phyloP scores from a whole-genome alignment of 2,113 vertebrate genomes.

The Catharus minimus region DNA sequence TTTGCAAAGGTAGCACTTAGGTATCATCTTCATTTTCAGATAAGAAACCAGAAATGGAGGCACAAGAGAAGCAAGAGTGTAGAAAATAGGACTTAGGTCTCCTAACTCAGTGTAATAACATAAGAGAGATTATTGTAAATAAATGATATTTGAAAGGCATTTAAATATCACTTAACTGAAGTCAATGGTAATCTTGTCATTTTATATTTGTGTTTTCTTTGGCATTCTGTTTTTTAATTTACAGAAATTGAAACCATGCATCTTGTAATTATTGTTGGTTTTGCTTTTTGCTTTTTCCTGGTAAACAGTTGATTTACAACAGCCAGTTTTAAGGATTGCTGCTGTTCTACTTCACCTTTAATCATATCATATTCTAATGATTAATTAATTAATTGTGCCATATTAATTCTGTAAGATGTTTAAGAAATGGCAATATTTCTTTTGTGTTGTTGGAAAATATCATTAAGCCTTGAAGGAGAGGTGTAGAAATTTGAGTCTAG shows the following conservation, averaged over 20 bases:
- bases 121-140: background rate
- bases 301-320: background rate
- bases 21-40: conserved; percentile 7
- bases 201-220: background rate
- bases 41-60: conserved; percentile 11
- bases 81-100: background rate
- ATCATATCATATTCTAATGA: background rate
- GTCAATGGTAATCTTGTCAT: background rate
- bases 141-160: background rate
- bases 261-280: background rate
- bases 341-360: background rate
- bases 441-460: background rate
- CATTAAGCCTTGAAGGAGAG: background rate
- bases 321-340: background rate
- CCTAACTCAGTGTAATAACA: background rate
- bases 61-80: background rate
- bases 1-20: conserved; percentile 30
- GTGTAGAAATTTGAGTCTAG: background rate
- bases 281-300: background rate
- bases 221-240: background rate
- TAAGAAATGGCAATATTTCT: background rate
- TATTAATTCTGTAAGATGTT: background rate
- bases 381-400: conserved; percentile 13
- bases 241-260: background rate
- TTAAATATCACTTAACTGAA: background rate